Conservation (phyloP, 2,797 vertebrate genomes). For the Eupleurogrammus muticus region DNA sequence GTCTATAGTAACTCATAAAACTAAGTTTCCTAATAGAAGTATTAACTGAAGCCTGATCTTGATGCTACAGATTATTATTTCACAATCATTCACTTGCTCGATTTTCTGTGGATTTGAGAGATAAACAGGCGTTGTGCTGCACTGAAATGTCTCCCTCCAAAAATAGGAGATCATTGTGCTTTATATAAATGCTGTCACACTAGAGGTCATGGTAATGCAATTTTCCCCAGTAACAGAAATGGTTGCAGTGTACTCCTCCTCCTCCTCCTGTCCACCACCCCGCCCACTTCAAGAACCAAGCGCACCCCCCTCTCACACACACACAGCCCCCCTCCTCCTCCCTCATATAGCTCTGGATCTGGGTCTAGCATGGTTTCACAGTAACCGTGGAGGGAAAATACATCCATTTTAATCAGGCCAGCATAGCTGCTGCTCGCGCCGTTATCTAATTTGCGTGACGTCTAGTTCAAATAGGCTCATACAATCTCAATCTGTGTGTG, state of each 20-base stretch:
- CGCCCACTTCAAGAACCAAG: conserved; percentile 58
- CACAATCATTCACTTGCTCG: conserved; percentile 2
- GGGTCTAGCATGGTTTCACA: conserved; percentile 60
- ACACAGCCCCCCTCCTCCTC: not conserved
- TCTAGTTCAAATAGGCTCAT: conserved; percentile 50
- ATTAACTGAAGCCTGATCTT: conserved; percentile 7
- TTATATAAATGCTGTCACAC: conserved; percentile 58
- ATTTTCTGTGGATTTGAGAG: not conserved
- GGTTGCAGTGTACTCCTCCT: conserved; percentile 52
- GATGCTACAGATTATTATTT: not conserved
- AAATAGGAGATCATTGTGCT: conserved; percentile 55
- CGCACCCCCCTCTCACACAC: conserved; percentile 23
- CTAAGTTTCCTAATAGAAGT: not conserved
- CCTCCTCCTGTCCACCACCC: conserved; percentile 52
- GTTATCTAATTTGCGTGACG: conserved; percentile 50
- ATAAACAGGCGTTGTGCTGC: conserved; percentile 35
- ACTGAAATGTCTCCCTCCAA: conserved; percentile 3
- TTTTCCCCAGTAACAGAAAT: conserved; percentile 76
- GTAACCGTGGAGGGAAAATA: conserved; percentile 50
- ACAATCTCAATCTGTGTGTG: conserved; percentile 19
- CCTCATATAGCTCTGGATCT: conserved; percentile 53
- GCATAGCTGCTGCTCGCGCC: conserved; percentile 21
- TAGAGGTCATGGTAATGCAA: conserved; percentile 69
- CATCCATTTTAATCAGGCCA: conserved; percentile 73
- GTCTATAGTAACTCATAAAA: not conserved